Conservation (phyloP, 2,113 vertebrate genomes). For the Aegithalos caudatus region DNA sequence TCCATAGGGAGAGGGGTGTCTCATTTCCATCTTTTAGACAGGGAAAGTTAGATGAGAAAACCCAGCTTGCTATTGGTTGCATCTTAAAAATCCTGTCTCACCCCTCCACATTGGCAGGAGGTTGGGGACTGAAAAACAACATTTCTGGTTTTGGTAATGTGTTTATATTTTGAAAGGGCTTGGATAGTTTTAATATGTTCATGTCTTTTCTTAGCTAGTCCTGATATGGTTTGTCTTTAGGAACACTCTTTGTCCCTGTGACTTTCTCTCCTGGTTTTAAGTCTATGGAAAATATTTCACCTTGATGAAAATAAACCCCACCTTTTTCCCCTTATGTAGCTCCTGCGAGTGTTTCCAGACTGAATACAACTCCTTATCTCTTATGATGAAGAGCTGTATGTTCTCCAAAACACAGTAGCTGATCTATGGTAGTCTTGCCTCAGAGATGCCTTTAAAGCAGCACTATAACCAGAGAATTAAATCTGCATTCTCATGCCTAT, state of each 20-base stretch:
- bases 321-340: neutral
- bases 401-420: neutral
- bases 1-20: neutral
- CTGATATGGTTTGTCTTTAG: neutral
- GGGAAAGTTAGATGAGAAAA: neutral
- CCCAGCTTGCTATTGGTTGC: neutral
- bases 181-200: neutral
- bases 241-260: neutral
- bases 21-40: neutral
- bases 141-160: rapidly evolving
- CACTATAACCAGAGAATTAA: neutral
- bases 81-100: neutral
- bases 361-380: neutral
- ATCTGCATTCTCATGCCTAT: neutral
- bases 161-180: neutral
- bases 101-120: neutral
- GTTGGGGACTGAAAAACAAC: neutral
- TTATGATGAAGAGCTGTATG: neutral
- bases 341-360: neutral
- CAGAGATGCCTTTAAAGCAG: neutral
- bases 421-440: neutral
- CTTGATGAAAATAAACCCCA: neutral
- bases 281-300: neutral
- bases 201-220: neutral
- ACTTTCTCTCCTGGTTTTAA: neutral